Evolutionary conservation across 2,888 invertebrate species (phyloP).

Genomic region (Herminia tarsipennalis): DNA sequence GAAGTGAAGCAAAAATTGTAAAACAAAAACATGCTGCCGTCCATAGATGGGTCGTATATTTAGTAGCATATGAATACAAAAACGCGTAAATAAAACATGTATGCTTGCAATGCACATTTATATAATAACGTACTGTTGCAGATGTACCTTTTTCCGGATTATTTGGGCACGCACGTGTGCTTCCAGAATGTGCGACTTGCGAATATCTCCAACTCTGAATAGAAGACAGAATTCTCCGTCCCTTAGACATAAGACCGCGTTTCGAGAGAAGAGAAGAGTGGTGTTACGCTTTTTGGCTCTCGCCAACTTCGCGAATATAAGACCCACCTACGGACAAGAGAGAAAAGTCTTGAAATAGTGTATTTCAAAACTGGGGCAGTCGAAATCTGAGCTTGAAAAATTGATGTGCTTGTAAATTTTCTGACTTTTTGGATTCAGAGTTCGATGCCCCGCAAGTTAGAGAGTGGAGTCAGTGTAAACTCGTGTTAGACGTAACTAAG

Average conservation of each 20-base stretch:
- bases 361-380: conserved; percentile 59
- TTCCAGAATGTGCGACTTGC: conserved; percentile 98
- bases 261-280: conserved; percentile 96
- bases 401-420: no score
- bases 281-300: conserved; percentile 98
- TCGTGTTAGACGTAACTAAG: conserved; percentile 64
- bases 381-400: conserved; percentile 49
- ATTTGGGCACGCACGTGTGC: conserved; percentile 98
- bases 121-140: conserved; percentile 37
- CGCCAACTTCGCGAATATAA: conserved; percentile 93
- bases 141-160: conserved; percentile 94
- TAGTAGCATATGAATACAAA: conserved; percentile 31
- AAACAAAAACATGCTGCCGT: conserved; percentile 48
- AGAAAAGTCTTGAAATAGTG: conserved; percentile 62
- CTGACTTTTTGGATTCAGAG: conserved; percentile 41
- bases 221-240: conserved; percentile 96
- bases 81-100: conserved; percentile 38
- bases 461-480: conserved; percentile 67
- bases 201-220: conserved; percentile 98
- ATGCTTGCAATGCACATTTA: conserved; percentile 33
- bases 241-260: conserved; percentile 96
- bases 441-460: conserved; percentile 59
- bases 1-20: conserved; percentile 1
- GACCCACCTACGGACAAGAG: conserved; percentile 85
- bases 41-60: conserved; percentile 74